phyloP scores from a whole-genome alignment of 1,140 invertebrate genomes.

The Macrotrachela quadricornifera region DNA sequence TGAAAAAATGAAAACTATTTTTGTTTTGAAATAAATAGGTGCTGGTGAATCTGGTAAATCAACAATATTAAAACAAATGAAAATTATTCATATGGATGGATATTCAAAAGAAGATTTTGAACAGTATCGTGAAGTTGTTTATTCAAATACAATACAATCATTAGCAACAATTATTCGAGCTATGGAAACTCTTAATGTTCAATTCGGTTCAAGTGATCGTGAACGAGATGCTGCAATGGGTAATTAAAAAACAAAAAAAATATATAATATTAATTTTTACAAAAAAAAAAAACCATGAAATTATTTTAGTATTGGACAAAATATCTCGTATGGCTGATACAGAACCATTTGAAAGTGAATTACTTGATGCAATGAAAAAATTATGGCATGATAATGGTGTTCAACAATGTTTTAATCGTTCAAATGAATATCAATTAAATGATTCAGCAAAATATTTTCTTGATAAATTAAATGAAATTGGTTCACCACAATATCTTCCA shows the following conservation, averaged over 20 bases:
- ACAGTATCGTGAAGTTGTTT: constrained; percentile 42
- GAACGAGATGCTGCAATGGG: constrained; percentile 27
- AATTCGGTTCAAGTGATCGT: constrained; percentile 38
- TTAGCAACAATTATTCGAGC: constrained; percentile 94
- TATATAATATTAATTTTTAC: no score
- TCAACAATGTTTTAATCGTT: constrained; percentile 83
- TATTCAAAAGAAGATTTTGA: constrained; percentile 38
- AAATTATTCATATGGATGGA: constrained; percentile 52
- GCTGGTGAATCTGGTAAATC: constrained; percentile 90
- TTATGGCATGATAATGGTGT: constrained; percentile 88
- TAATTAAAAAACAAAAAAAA: constrained; percentile 30
- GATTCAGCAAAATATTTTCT: constrained; percentile 92
- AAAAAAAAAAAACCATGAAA: constrained; percentile 65
- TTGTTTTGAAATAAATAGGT: constrained; percentile 39
- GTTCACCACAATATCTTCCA: constrained; percentile 84
- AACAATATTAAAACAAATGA: constrained; percentile 96
- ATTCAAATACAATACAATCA: constrained; percentile 99
- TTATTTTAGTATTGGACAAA: constrained; percentile 97
- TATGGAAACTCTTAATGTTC: constrained; percentile 91
- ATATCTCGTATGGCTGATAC: constrained; percentile 98
- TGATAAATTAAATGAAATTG: constrained; percentile 68
- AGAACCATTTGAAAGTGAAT: constrained; percentile 93
- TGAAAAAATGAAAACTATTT: no score
- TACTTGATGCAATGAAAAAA: constrained; percentile 89
- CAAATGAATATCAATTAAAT: constrained; percentile 99